A percentile compares a stretch with the other conserved stretches of the same genome.
These are phyloP conservation scores for Buphagus erythrorhynchus DNA, from an alignment of 2,797 vertebrate species.

Conservation along the genomic window DNA sequence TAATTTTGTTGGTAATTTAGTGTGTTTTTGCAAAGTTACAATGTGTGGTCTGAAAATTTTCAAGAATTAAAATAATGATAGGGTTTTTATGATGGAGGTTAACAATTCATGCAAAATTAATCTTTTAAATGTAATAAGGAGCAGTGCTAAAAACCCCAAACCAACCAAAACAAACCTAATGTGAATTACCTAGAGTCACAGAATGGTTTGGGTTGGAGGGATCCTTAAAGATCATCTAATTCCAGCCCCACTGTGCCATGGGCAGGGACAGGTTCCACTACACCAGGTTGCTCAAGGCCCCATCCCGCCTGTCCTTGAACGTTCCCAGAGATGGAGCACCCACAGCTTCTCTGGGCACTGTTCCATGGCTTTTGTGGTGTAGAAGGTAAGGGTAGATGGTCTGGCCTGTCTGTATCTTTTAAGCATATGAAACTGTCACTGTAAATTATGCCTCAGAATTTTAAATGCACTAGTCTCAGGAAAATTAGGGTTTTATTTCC, in stretches of 20 bases:
- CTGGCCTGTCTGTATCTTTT: neutral
- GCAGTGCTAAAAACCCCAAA: neutral
- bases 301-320: neutral
- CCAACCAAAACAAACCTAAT: neutral
- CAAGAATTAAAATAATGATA: neutral
- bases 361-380: neutral
- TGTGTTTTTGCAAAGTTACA: neutral
- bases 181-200: neutral
- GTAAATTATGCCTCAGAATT: neutral
- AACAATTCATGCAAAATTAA: neutral
- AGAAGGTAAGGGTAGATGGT: neutral
- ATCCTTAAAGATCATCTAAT: neutral
- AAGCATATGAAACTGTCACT: neutral
- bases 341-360: neutral
- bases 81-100: neutral
- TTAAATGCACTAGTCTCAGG: neutral
- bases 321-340: no score
- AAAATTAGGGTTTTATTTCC: neutral
- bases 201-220: neutral
- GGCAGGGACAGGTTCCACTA: neutral
- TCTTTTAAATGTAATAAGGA: neutral
- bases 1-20: neutral
- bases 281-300: neutral
- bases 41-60: neutral
- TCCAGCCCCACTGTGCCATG: accelerated